Evolutionary conservation across 2,797 vertebrate species (phyloP), one percentile per base, ranked within the genome.

Genomic region (Siniperca scherzeri): DNA sequence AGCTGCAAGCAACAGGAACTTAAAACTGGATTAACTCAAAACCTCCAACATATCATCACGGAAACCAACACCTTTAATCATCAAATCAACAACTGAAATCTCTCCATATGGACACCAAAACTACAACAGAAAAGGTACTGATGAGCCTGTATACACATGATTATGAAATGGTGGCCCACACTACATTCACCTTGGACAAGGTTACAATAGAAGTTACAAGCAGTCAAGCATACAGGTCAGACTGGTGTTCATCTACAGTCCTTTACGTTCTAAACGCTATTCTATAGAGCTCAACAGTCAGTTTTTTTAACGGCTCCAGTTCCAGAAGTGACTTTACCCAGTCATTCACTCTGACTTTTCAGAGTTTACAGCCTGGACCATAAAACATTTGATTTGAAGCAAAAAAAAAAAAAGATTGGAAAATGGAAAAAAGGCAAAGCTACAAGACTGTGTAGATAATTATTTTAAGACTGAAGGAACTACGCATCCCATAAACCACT

Each of bases 171-270:
- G 88, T 76, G 78, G 83, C 84, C 48, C 70, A 64, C 78, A 61
- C 42, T 8, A 68, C 55, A 25, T 52, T 93, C 77, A 91, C 91
- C 80, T 90, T 92, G 88, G 55, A 74, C 88, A 92, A 91, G 90
- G 90, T 90, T 77, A 91, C 42, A 73, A 53, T 0, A 52, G 2
- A 81, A 80, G 72, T 60, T 69, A 30, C 14, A 52, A 53, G 53
- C 48, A 81, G 59, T 25, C 38, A 67, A 76, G 83, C 65, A 46
- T 22, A 11, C 67, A 50, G 21, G 60, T 69, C 80, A 67, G 11
- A 65, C 46, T 16, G 60, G 27, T 57, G 19, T 53, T 66, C 52
- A 64, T 0, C 25, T 19, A 48, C 14, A 11, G 8, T 44, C 42
- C 14, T 33, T 33, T 11, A 12, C 3, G 40, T 42, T 11, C 40